Conservation (phyloP, 1,140 invertebrate species). For the Ptiloglossa arizonensis region DNA sequence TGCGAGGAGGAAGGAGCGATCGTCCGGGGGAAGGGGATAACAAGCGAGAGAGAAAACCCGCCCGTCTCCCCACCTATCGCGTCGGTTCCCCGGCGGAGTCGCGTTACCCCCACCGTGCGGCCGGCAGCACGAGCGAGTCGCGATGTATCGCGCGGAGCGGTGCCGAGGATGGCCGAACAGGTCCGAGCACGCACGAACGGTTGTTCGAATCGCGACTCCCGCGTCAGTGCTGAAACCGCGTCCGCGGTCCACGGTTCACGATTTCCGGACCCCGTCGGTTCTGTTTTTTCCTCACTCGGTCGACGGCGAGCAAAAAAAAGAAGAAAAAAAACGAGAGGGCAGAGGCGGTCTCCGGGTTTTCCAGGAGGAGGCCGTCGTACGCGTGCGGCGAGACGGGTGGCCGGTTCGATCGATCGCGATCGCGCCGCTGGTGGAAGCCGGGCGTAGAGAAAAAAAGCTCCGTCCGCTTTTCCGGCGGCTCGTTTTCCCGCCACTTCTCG, state of each 20-base stretch:
- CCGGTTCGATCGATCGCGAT: not conserved
- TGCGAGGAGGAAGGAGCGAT: not conserved
- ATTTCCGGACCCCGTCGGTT: constrained; percentile 74
- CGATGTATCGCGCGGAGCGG: constrained; percentile 64
- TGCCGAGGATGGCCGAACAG: constrained; percentile 67
- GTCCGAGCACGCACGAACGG: constrained; percentile 77
- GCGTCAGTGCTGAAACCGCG: constrained; percentile 82
- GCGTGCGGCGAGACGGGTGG: not conserved
- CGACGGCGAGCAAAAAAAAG: constrained; percentile 8
- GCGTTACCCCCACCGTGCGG: constrained; percentile 49
- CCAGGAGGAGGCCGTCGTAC: not conserved
- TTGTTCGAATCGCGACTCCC: constrained; percentile 80
- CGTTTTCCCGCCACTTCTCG: constrained; percentile 41
- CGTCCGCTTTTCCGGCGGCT: constrained; percentile 15
- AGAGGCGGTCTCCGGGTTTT: not conserved
- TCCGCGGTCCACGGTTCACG: constrained; percentile 82
- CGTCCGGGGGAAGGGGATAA: constrained; percentile 18
- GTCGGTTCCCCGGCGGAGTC: constrained; percentile 15
- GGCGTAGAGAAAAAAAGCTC: not conserved
- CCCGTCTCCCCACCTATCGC: constrained; percentile 18
- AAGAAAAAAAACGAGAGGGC: not conserved
- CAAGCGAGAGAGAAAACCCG: constrained; percentile 34
- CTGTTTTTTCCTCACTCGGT: constrained; percentile 51
- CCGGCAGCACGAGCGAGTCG: constrained; percentile 57
- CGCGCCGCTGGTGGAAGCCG: not conserved